Base-by-base conservation (phyloP, 2,888 invertebrate genomes). In the Philopedon plagiatum region DNA sequence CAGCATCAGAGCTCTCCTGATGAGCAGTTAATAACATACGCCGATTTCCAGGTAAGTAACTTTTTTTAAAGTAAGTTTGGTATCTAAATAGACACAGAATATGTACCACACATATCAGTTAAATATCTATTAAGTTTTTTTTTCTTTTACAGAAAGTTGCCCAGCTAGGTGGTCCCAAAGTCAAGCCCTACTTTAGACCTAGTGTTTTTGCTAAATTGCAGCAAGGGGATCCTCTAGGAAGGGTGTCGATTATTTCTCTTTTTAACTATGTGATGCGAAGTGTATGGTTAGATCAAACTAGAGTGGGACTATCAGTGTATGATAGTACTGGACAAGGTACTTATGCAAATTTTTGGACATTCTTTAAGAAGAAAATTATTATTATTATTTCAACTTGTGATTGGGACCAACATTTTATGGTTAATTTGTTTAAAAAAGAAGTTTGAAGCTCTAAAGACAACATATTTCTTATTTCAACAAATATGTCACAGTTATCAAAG, bases 261-360 rank as follows among this genome's bases (percentile, higher is more conserved):
- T 98, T 97, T 85, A 98, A 97, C 86, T 98, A 98, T 82, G 93
- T 96, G 0, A 96, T 97, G 96, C 89, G 96, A 11, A 94, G 97
- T 82, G 95, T 97, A 5, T 98, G 98, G 97, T 87, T 97, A 54
- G 94, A 96, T 81, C 97, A 98, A 86, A 97, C 97, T 0, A 89
- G 98, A 81, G 96, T 98, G 66, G 97, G 97, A 0, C 88, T 98
- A 21, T 96, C 97, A 0, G 87, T 98, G 32, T 98, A 98, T 83
- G 98, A 99, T 85, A 93, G 94, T 56, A 92, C 94, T 0, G 98
- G 98, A 0, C 95, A 96, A 83, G 85, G 75, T 75, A 60, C 2
- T 5, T 18, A 51, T 26, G 4, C 13, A 37, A 13, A 7, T 3
- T 3, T 26, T n/a, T n/a, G n/a, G n/a, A n/a, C n/a, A n/a, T n/a